These are phyloP conservation scores for Syrrhaptes paradoxus DNA, from an alignment of 2,113 vertebrate genomes.

Conservation along the genomic window DNA sequence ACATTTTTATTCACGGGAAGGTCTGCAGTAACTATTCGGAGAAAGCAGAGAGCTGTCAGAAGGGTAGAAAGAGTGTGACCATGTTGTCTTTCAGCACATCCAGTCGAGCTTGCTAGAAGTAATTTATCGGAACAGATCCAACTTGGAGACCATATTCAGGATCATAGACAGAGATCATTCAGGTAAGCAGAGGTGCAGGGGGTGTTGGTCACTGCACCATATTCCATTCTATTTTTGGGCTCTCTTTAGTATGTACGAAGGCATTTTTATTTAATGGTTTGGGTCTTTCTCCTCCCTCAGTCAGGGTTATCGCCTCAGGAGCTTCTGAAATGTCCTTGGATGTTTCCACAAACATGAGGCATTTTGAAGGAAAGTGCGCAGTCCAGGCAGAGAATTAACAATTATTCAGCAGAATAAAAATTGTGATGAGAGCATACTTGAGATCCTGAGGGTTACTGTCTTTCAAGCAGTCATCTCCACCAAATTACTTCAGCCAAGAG, in stretches of 20 bases:
- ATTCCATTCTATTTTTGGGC: background rate
- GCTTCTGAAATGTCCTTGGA: background rate
- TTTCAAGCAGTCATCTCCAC: background rate
- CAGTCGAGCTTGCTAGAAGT: constrained; percentile 90
- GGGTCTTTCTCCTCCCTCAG: background rate
- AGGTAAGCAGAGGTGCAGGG: constrained; percentile 72
- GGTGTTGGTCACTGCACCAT: fast-evolving
- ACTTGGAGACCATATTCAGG: constrained; percentile 92
- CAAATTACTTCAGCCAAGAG: background rate
- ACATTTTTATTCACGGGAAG: background rate
- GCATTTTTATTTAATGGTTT: background rate
- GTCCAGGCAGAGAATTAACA: background rate
- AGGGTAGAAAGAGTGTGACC: background rate
- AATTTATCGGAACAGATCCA: constrained; percentile 91
- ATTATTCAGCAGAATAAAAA: background rate
- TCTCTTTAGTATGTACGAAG: background rate
- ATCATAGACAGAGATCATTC: constrained; percentile 94
- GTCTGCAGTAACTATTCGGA: background rate
- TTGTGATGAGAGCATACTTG: fast-evolving
- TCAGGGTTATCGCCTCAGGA: background rate
- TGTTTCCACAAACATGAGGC: background rate
- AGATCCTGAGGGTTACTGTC: background rate
- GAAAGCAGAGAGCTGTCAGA: background rate
- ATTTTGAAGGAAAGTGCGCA: background rate
- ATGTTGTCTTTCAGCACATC: constrained; percentile 79